Base-by-base conservation (phyloP, 1,140 invertebrate species). In the Monochamus saltuarius region DNA sequence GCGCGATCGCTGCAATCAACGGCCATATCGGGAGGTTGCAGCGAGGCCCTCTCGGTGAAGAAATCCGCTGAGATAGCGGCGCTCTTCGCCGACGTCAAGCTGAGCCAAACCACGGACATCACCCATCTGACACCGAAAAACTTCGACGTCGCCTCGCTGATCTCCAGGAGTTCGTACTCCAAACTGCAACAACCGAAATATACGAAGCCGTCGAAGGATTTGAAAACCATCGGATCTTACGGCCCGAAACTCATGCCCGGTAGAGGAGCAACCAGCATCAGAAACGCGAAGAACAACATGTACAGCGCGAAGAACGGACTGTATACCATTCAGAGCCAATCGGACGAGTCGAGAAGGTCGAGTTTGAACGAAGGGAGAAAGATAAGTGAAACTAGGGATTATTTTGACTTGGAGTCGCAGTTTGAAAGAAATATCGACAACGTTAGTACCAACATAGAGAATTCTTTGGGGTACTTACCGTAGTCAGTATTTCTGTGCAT, bases 61-160 rank as follows among this genome's bases (percentile, higher is more conserved):
- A 93, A 94, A 73, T 89, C 88, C 9, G 89, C 91, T 0, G 92
- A 94, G 76, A 92, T 92, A 62, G 91, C 91, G 0, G 91, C 91
- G 0, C 77, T 93, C 4, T 94, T 94, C 72, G 89, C 87, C 0
- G 87, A 89, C 71, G 83, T 89, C 37, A 81, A 84, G 37, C 75
- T 83, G 1, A 83, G 78, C 29, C 81, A 81, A 72, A 77, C 78
- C 16, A 82, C 77, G 0, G 81, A 80, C 67, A 72, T 73, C 16
- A 69, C 64, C 19, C 66, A 72, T 55, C 29, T 74, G 35, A 55
- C 61, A 2, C 61, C 67, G 3, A 45, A 52, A 19, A 46, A 67
- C 10, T 69, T 69, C 59, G 75, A 73, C 13, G 14, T 50, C 45
- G 42, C 56, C 34, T 37, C 51, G 7, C 45, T 61, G 9, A 60